Evolutionary conservation across 2,113 vertebrate genomes (phyloP), one percentile per base, ranked within the genome.

Genomic region (Scytalopus superciliaris): DNA sequence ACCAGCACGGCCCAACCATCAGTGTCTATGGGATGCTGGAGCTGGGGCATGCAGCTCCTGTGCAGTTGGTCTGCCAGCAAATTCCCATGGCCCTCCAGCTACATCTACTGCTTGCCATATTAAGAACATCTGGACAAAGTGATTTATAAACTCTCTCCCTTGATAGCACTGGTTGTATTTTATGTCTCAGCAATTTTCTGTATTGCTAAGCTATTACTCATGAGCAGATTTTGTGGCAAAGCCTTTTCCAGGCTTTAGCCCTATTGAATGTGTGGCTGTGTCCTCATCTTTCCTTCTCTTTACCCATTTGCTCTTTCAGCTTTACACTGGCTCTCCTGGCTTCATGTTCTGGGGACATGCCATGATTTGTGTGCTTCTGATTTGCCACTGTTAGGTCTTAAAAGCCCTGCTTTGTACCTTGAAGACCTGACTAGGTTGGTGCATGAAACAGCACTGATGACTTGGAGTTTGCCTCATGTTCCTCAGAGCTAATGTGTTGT

Each of bases 71-170:
- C 45, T 92, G 70, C 55, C 14, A 50, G 85, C 31, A 7, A 39
- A 14, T 83, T 93, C 83, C 84, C 60, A 7, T 93, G 50, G 68
- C 52, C 30, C 47, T 80, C 12, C 31, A 59, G 75, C 72, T 93
- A 44, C 47, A 67, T 80, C 50, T 1, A 25, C 56, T 84, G 35
- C 55, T 60, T 89, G 39, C 76, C 19, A 2, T 88, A 86, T 95
- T 91, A 88, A 77, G 84, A 96, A 93, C 87, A 94, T 88, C 96
- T 93, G 82, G 87, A 90, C 42, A 83, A 80, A 96, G 33, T 88
- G 84, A 94, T 91, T 96, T 93, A 91, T 94, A 73, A 83, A 49
- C 67, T 77, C 28, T 64, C 52, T 94, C 75, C 72, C 59, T 84
- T 74, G 93, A 52, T 86, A 83, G 55, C 3, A 1, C 53, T 93